phyloP scores from a whole-genome alignment of 2,113 vertebrate species.

The Butorides virescens region DNA sequence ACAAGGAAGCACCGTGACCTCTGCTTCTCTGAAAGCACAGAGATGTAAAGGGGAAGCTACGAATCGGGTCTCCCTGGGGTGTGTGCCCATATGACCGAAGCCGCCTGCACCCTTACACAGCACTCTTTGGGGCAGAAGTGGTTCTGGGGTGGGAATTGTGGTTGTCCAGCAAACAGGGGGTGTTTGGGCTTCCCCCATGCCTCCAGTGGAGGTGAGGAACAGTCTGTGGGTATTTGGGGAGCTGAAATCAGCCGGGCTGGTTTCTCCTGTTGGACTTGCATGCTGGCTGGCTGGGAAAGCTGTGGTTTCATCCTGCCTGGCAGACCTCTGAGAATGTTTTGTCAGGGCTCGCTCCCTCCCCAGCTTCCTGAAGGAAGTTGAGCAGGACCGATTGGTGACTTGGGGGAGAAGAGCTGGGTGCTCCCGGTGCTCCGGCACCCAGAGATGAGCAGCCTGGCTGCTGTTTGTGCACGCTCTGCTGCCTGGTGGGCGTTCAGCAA shows the following conservation, averaged over 20 bases:
- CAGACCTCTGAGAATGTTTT: background rate
- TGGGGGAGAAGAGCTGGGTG: background rate
- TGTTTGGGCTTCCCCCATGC: background rate
- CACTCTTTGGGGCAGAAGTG: background rate
- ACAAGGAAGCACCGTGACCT: background rate
- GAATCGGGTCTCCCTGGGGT: fast-evolving
- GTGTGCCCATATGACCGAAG: background rate
- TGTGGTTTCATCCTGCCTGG: background rate
- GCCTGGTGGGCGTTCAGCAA: background rate
- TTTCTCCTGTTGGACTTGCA: background rate
- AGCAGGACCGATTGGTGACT: background rate
- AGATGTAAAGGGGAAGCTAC: background rate
- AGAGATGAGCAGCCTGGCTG: fast-evolving
- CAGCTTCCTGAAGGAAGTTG: background rate
- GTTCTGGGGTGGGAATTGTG: background rate
- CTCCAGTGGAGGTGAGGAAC: background rate
- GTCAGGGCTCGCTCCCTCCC: background rate
- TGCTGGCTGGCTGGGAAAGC: background rate
- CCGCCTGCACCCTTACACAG: fast-evolving
- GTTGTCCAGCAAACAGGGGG: background rate
- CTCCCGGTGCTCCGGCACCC: background rate
- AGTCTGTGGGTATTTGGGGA: background rate
- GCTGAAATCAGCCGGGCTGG: background rate
- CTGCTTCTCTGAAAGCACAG: background rate
- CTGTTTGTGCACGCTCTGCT: background rate